phyloP scores from a whole-genome alignment of 2,888 invertebrate genomes.

The Deroplatys truncata region DNA sequence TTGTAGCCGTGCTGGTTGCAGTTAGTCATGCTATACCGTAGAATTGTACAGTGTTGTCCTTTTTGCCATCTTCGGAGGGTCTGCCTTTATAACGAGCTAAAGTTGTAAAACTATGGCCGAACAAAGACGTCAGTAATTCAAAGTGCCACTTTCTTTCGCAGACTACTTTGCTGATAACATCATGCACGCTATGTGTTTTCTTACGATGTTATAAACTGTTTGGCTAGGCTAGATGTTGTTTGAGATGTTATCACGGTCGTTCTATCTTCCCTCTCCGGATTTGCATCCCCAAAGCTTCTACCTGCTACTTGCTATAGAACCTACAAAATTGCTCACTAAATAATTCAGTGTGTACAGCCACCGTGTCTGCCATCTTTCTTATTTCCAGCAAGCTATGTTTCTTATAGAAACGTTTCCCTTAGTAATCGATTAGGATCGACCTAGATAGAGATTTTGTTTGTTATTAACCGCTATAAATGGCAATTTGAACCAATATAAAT shows the following conservation, averaged over 20 bases:
- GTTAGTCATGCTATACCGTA: too few species aligned
- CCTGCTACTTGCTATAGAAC: not conserved
- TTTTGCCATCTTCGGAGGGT: not conserved
- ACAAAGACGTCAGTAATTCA: not conserved
- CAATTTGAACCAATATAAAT: too few species aligned
- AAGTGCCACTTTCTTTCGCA: not conserved
- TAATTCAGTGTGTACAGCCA: not conserved
- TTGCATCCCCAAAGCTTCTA: not conserved
- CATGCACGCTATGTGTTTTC: not conserved
- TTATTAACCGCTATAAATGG: too few species aligned
- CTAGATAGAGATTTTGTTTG: too few species aligned
- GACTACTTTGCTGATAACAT: not conserved
- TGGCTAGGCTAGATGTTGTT: not conserved
- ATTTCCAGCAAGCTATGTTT: not conserved
- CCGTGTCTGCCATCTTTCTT: not conserved
- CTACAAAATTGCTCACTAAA: not conserved
- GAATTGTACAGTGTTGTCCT: not conserved
- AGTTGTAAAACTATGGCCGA: not conserved
- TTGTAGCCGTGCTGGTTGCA: too few species aligned
- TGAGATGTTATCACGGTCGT: not conserved
- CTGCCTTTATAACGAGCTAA: not conserved
- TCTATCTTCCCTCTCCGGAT: not conserved
- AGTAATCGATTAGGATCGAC: not conserved
- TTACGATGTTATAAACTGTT: not conserved
- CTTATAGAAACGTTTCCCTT: not conserved